Conservation (phyloP, 2,888 invertebrate species). For the Bembecia ichneumoniformis region DNA sequence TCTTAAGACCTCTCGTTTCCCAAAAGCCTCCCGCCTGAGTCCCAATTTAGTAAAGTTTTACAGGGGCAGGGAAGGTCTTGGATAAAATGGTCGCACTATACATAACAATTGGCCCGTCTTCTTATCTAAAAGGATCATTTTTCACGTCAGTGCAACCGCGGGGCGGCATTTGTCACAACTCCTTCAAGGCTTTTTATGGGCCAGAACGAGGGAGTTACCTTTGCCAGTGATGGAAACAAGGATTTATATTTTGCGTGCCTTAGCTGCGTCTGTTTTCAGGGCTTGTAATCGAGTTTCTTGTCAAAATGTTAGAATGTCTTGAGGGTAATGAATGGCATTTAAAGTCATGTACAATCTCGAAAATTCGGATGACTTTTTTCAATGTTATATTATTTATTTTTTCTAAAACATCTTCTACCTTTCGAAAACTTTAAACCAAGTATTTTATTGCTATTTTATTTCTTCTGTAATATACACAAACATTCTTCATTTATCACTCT, state of each 20-base stretch:
- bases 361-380: no score
- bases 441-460: no score
- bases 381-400: no score
- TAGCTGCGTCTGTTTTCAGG: conserved; percentile 15
- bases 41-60: conserved; percentile 1
- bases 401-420: no score
- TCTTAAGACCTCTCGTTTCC: conserved; percentile 13
- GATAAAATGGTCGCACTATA: conserved; percentile 29
- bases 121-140: conserved; percentile 64
- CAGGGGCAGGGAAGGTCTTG: conserved; percentile 13
- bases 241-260: conserved; percentile 33
- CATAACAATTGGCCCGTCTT: conserved; percentile 54
- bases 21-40: neutral
- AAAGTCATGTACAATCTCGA: no score
- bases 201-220: conserved; percentile 11
- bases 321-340: no score
- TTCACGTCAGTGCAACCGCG: conserved; percentile 60
- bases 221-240: conserved; percentile 37
- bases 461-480: no score
- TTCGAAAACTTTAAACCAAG: no score
- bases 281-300: conserved; percentile 19
- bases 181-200: conserved; percentile 52
- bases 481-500: no score
- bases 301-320: neutral
- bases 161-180: conserved; percentile 56